phyloP scores from a whole-genome alignment of 2,888 invertebrate genomes.

The Chirona hameri region DNA sequence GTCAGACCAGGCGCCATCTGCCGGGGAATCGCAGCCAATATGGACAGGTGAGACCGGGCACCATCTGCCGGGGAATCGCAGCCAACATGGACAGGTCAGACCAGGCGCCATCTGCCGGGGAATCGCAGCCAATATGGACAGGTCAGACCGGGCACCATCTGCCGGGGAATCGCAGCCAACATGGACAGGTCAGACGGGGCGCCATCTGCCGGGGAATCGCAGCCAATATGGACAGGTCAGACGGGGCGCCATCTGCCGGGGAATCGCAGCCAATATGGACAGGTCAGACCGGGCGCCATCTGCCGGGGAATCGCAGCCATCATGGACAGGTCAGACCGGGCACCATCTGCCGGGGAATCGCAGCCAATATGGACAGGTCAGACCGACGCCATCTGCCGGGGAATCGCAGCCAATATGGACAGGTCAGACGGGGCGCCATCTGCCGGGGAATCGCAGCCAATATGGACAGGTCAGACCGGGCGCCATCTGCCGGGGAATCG shows the following conservation, averaged over 20 bases:
- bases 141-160: conserved; percentile 67
- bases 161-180: conserved; percentile 71
- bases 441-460: conserved; percentile 74
- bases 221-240: no score
- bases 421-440: no score
- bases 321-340: no score
- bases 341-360: conserved; percentile 69
- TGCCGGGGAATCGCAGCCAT: conserved; percentile 74
- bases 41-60: no score
- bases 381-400: conserved; percentile 71
- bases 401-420: conserved; percentile 70
- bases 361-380: no score
- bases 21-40: conserved; percentile 69
- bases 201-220: conserved; percentile 72
- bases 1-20: conserved; percentile 70
- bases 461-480: no score
- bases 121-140: conserved; percentile 67
- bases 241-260: conserved; percentile 69
- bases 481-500: conserved; percentile 69
- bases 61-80: conserved; percentile 71
- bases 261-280: conserved; percentile 70
- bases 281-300: no score
- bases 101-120: conserved; percentile 73
- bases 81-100: conserved; percentile 65
- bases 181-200: no score